phyloP scores from a whole-genome alignment of 1,140 invertebrate genomes.

The Bactericera cockerelli region DNA sequence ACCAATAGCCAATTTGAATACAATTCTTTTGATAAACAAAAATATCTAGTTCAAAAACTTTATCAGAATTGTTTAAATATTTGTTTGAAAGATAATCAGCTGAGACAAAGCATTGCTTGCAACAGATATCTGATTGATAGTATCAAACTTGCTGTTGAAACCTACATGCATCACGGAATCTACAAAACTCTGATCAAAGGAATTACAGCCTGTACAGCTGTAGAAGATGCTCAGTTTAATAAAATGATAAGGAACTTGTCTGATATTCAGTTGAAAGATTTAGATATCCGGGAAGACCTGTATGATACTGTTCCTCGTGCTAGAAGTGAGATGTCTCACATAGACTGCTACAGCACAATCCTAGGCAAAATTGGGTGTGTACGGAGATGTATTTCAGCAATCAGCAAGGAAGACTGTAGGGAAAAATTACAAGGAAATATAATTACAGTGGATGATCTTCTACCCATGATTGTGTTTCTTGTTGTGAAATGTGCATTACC shows the following conservation, averaged over 20 bases:
- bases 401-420: conserved; percentile 30
- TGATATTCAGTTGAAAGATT: conserved; percentile 50
- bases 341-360: conserved; percentile 53
- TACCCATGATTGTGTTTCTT: conserved; percentile 63
- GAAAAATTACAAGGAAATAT: conserved; percentile 26
- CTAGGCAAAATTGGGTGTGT: conserved; percentile 63
- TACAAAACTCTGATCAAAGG: conserved; percentile 49
- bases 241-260: conserved; percentile 60
- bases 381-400: conserved; percentile 45
- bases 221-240: conserved; percentile 56
- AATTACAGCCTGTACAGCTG: conserved; percentile 44
- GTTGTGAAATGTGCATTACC: conserved; percentile 61
- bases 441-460: conserved; percentile 57
- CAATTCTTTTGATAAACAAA: conserved; percentile 34
- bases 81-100: conserved; percentile 31
- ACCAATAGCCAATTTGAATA: conserved; percentile 33
- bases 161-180: conserved; percentile 57
- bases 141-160: conserved; percentile 53
- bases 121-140: conserved; percentile 43
- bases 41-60: conserved; percentile 44
- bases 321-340: conserved; percentile 52
- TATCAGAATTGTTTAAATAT: conserved; percentile 32
- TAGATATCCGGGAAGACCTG: conserved; percentile 48
- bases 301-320: conserved; percentile 46
- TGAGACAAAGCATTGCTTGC: conserved; percentile 40